Base-by-base conservation (phyloP, 2,888 invertebrate species). In the Pseudanteris insignis region DNA sequence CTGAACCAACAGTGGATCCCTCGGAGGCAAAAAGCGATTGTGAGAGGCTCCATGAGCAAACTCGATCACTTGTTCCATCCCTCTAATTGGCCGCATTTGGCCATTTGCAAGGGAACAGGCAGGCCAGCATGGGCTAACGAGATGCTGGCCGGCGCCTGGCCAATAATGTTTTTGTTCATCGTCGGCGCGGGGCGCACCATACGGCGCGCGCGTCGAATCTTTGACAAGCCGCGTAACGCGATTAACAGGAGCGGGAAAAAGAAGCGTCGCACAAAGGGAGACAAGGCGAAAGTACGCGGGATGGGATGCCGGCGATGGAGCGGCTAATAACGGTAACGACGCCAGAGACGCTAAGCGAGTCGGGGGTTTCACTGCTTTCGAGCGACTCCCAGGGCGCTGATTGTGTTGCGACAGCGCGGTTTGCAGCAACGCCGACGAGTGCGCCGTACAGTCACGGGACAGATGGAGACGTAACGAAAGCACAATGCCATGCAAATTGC, bases 401-500 rank as follows among this genome's bases (percentile, higher is more conserved):
- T 73, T 73, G 73, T 68, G 72, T 69, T 66, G 72, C 69, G 66
- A 70, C 67, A 62, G 46, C 58, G 67, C 61, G 68, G 69, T 67
- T 68, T 65, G 50, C 64, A 50, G 46, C 44, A 44, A 32, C 37
- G 37, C 30, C 29, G 14, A 13, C 36, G 37, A 46, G 58, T 41
- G 47, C 32, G 29, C 15, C 38, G 50, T 47, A 40, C 43, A 59
- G 63, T 63, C 62, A 55, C 54, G 69, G 70, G 70, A 73, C 77
- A 76, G 75, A 77, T 74, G 76, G 74, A 74, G 68, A 69, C 69
- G 68, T 78, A 78, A 78, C 78, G 75, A 78, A 73, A 72, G 74
- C 70, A 76, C 77, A 78, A 78, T 79, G 76, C 71, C 69, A 79
- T 78, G 79, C 78, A 78, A 79, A 79, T 79, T 79, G 76, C 65